phyloP scores from a whole-genome alignment of 2,113 vertebrate species.

The Macaca mulatta region DNA sequence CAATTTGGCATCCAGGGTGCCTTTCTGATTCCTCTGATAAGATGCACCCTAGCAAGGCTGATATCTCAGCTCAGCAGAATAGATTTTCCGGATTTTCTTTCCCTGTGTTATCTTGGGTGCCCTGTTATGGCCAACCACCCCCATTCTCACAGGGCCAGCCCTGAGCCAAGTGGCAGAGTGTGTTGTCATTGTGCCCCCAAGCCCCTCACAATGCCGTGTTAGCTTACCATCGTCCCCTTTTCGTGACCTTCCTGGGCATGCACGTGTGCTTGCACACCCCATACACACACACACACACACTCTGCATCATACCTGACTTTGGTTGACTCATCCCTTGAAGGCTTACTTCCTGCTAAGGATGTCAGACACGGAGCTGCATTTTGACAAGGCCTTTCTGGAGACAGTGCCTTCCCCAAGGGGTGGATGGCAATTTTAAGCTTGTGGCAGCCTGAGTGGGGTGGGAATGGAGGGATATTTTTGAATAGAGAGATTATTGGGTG shows the following conservation, averaged over 20 bases:
- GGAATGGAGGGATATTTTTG: constrained; percentile 16
- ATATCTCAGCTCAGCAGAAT: background rate
- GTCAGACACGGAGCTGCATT: background rate
- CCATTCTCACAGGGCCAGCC: background rate
- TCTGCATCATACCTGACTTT: background rate
- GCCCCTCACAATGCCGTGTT: background rate
- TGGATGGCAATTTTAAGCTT: background rate
- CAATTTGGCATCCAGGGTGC: background rate
- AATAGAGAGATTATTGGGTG: background rate
- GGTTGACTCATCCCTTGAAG: background rate
- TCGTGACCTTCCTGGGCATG: background rate
- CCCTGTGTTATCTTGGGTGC: background rate
- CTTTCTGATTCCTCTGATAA: background rate
- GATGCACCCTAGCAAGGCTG: background rate
- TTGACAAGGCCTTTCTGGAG: constrained; percentile 26
- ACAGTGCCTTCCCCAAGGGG: background rate
- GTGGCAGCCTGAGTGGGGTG: background rate
- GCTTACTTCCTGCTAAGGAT: background rate
- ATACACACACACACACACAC: background rate
- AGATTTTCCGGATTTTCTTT: background rate
- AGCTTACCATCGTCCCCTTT: background rate
- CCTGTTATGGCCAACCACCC: background rate
- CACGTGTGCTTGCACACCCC: background rate
- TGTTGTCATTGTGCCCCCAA: background rate
- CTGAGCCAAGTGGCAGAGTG: background rate